Base-by-base conservation (phyloP, 2,113 vertebrate species). In the Cyrtonyx montezumae region DNA sequence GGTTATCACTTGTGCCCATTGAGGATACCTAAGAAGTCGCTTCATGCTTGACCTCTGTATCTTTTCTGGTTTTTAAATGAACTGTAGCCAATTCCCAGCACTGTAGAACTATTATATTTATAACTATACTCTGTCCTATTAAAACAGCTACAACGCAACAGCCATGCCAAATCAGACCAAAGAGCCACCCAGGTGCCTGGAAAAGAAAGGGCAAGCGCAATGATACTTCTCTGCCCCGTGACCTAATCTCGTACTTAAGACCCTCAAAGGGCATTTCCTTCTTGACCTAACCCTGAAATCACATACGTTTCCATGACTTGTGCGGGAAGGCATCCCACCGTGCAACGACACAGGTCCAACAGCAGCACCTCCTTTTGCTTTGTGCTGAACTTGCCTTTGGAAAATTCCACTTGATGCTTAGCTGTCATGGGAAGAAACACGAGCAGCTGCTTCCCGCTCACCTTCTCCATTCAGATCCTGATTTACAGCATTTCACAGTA, bases 291-390 rank as follows among this genome's bases (percentile, higher is more conserved):
- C 21, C 11, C 53, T 22, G 23, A n/a, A n/a, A 26, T 51, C 5
- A 1, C 3, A 0, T 7, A 8, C 0, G 2, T 43, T 85, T 58
- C n/a, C 55, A 26, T 16, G 28, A 19, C 37, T 23, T 3, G 8
- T 4, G 14, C 46, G 37, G 61, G 81, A 67, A 58, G 40, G 49
- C 40, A 53, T 58, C 68, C 30, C 65, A 7, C n/a, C 13, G 53
- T 14, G 1, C 28, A 36, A 86, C 1, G 3, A 36, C 22, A 22
- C 0, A 4, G 2, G 19, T 6, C 3, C 7, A 46, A 1, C 71
- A 80, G 51, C 74, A 87, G 87, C 74, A 73, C 28, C 34, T 45
- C 67, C 84, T 59, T 8, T 45, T 73, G 70, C 80, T 30, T 30
- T 8, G 14, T 23, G 80, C 53, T 16, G 32, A 79, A 68, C 51